phyloP scores from a whole-genome alignment of 30 jellyfish, hydroid and myxozoan genomes.

The Pelagia noctiluca region DNA sequence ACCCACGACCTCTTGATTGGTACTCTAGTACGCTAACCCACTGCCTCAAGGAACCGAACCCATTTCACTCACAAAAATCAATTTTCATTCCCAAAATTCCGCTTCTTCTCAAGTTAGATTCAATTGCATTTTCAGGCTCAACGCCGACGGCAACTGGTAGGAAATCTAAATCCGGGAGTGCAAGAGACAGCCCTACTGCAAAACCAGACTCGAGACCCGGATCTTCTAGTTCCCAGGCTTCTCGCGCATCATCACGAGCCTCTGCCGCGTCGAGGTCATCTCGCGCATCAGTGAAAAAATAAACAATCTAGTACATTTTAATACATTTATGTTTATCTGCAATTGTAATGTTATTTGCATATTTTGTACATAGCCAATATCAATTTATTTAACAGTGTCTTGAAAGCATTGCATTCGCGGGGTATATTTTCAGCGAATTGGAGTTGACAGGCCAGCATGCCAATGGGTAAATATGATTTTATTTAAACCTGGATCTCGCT shows the following conservation, averaged over 20 bases:
- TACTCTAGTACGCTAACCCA: background rate
- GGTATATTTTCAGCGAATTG: background rate
- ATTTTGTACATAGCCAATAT: background rate
- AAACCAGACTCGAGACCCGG: conserved; percentile 75
- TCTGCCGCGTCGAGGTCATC: conserved; percentile 19
- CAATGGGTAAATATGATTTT: no score
- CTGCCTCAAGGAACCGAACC: background rate
- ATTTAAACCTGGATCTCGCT: no score
- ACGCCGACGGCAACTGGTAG: conserved; percentile 40
- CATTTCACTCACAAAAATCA: background rate
- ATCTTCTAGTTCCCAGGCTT: conserved; percentile 62
- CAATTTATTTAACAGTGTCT: no score
- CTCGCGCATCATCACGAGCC: conserved; percentile 57
- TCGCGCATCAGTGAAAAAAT: background rate
- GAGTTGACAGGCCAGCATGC: conserved; percentile 13
- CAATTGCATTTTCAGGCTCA: conserved; percentile 4
- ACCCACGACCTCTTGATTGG: background rate
- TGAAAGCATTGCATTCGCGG: no score
- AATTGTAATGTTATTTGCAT: background rate
- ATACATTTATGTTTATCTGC: background rate
- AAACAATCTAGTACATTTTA: background rate
- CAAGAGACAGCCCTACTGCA: conserved; percentile 45
- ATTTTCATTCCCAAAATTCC: background rate
- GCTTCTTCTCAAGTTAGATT: background rate
- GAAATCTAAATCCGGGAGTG: conserved; percentile 35